Conservation (phyloP, 2,113 vertebrate genomes). For the Cacatua alba region DNA sequence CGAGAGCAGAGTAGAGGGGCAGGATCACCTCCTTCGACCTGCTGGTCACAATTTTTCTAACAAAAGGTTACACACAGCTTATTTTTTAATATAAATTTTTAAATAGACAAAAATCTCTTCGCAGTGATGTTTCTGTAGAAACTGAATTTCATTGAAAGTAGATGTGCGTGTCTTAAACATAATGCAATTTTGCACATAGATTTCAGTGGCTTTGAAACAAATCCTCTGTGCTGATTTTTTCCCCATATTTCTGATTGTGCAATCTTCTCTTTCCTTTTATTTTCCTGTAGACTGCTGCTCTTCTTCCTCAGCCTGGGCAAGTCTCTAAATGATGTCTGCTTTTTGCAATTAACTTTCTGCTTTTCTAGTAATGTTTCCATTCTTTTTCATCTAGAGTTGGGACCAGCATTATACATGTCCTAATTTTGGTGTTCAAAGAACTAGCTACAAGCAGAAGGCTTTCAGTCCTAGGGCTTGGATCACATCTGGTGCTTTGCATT, state of each 20-base stretch:
- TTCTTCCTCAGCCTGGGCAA: not conserved
- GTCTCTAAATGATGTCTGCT: not conserved
- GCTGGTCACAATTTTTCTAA: not conserved
- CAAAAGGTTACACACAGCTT: not conserved
- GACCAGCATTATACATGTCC: not conserved
- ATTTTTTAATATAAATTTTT: not conserved
- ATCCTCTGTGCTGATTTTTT: not conserved
- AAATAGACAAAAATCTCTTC: not conserved
- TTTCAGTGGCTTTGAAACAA: not conserved
- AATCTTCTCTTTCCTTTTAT: not conserved
- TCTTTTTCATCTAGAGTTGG: not conserved
- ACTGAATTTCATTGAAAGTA: not conserved
- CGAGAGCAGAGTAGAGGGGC: too few relatives aligned
- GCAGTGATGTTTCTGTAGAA: not conserved
- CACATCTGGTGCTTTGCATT: not conserved
- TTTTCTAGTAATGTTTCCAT: not conserved
- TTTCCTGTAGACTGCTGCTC: not conserved
- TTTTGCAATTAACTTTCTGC: not conserved
- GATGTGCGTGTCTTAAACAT: not conserved
- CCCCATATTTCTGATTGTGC: not conserved
- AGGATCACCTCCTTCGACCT: too few relatives aligned
- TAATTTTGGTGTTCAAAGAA: not conserved
- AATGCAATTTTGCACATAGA: not conserved
- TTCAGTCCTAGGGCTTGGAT: not conserved
- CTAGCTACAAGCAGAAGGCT: not conserved